Base-by-base conservation (phyloP, 2,888 invertebrate genomes). In the Melanargia galathea region DNA sequence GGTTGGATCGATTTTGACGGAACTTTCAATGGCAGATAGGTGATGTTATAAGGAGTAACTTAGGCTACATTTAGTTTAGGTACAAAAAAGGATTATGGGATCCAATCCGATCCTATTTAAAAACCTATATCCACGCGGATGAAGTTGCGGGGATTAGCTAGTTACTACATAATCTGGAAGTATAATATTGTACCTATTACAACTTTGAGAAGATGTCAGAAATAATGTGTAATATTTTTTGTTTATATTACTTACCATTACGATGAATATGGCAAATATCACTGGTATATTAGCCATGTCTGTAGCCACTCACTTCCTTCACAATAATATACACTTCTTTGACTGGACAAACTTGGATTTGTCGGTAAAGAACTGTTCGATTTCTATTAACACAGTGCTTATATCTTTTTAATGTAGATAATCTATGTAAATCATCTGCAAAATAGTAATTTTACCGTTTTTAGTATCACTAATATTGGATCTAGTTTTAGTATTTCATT, bases 361-460 rank as follows among this genome's bases (percentile, higher is more conserved):
- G 83, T 79, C 83, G 79, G 81, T 66, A 79, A 87, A 87, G 87
- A 84, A 79, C 68, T 71, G 75, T 77, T 80, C 75, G 75, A 40
- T 48, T 20, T 45, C 16, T 26, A 30, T 46, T 30, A 52, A 43
- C 20, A 54, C 46, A 43, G 8, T n/a, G 16, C 26, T 60, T 54
- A 63, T 59, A 38, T 56, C 35, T 49, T 18, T 18, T 48, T 54
- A 55, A 24, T 55, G 11, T 24, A 40, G 38, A 56, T 60, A 16
- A 56, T 33, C 18, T 22, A 60, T 67, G 69, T 68, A 65, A 70
- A 64, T 57, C 69, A 67, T 71, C 56, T 68, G 66, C 69, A 70
- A 72, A 71, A 65, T 43, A 33, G 51, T 64, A 18, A 51, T 49
- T 57, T 30, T 46, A 57, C 45, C 46, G 45, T 33, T 43, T 43